Percentiles rank a stretch among this genome's conserved stretches.
phyloP scores from a whole-genome alignment of 2,888 invertebrate genomes.

The Emmelina monodactyla region DNA sequence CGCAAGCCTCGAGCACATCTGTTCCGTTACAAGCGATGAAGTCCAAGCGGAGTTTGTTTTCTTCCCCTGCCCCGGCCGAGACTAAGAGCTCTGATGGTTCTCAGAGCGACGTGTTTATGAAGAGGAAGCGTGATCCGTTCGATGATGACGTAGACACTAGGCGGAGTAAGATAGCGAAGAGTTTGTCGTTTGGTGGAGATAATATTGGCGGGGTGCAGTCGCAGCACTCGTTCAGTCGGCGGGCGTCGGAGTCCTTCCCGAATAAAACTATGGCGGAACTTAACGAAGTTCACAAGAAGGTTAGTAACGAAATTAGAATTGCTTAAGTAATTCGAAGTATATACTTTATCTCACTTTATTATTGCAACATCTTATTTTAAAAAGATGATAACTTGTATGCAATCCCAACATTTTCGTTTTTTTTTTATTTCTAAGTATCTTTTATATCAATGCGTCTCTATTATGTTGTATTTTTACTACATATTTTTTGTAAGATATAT shows the following conservation, averaged over 20 bases:
- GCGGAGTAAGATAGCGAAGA: slow-evolving; percentile 61
- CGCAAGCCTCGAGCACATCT: slow-evolving; percentile 35
- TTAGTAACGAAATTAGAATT: too few species aligned
- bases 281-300: slow-evolving; percentile 72
- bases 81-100: slow-evolving; percentile 38
- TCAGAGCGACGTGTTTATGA: slow-evolving; percentile 38
- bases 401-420: too few species aligned
- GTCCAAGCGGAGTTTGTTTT: slow-evolving; percentile 72
- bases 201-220: slow-evolving; percentile 28
- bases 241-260: slow-evolving; percentile 41
- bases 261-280: slow-evolving; percentile 50
- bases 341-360: too few species aligned
- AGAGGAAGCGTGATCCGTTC: slow-evolving; percentile 53
- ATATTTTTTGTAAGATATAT: too few species aligned
- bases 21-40: slow-evolving; percentile 57
- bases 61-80: slow-evolving; percentile 60
- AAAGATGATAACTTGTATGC: too few species aligned
- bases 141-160: slow-evolving; percentile 38
- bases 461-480: too few species aligned
- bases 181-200: slow-evolving; percentile 66
- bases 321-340: too few species aligned
- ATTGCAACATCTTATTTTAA: too few species aligned
- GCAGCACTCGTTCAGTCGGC: slow-evolving; percentile 26
- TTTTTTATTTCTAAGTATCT: too few species aligned
- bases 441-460: too few species aligned